A percentile compares a stretch with the other conserved stretches of the same genome.
Evolutionary conservation across 2,888 invertebrate genomes (phyloP).

Genomic region (Eilema caniola): DNA sequence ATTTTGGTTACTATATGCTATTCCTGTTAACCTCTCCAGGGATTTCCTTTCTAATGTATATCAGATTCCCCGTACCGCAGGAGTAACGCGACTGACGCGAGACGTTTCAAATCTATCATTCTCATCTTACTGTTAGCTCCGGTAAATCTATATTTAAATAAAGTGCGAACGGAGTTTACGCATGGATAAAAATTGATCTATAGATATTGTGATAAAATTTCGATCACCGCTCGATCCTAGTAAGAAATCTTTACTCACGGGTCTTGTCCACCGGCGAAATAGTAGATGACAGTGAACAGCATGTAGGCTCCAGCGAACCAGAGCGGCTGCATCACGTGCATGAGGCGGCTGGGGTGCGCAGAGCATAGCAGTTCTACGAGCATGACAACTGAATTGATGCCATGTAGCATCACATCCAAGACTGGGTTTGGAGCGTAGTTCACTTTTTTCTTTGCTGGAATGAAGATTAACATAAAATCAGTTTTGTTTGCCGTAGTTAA

Average conservation of each 20-base stretch:
- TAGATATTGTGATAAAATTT: not conserved
- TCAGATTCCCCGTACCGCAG: too few species aligned
- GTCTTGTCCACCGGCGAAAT: slow-evolving; percentile 90
- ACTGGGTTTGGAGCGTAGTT: slow-evolving; percentile 78
- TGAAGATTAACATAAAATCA: not conserved
- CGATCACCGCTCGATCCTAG: not conserved
- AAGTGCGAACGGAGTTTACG: too few species aligned
- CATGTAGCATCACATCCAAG: slow-evolving; percentile 82
- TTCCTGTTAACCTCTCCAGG: not conserved
- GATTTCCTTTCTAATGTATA: too few species aligned
- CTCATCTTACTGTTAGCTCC: too few species aligned
- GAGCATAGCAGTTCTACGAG: slow-evolving; percentile 91
- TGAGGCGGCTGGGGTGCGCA: slow-evolving; percentile 89
- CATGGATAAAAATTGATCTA: too few species aligned
- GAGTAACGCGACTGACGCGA: too few species aligned
- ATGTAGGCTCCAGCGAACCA: slow-evolving; percentile 90
- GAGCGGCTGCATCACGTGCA: slow-evolving; percentile 89
- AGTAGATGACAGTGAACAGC: slow-evolving; percentile 91
- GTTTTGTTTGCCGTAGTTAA: not conserved
- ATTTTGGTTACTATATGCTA: not conserved
- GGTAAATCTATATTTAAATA: too few species aligned
- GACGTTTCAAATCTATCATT: too few species aligned
- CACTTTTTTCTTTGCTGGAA: slow-evolving; percentile 65
- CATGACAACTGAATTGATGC: slow-evolving; percentile 92
- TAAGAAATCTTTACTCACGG: slow-evolving; percentile 79